Evolutionary conservation across 1,140 invertebrate genomes (phyloP).

Genomic region (Drosophila orosa): DNA sequence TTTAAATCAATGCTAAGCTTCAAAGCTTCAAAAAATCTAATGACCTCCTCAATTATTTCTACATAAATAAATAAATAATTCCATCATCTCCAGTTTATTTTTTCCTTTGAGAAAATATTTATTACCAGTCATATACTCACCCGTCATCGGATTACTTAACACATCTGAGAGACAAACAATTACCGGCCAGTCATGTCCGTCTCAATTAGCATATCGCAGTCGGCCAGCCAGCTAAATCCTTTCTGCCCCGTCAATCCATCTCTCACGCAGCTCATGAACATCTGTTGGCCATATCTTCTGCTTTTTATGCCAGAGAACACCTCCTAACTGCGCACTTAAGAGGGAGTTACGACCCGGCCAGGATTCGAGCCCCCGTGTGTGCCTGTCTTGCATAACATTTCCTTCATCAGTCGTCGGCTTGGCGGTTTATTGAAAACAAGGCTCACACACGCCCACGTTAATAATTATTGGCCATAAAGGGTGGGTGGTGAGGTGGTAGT

Average conservation of each 20-base stretch:
- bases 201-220: slow-evolving; percentile 49
- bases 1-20: background rate
- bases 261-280: slow-evolving; percentile 8
- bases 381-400: slow-evolving; percentile 78
- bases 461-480: slow-evolving; percentile 71
- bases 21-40: background rate
- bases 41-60: background rate
- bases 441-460: slow-evolving; percentile 71
- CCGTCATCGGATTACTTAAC: slow-evolving; percentile 38
- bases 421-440: slow-evolving; percentile 37
- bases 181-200: slow-evolving; percentile 34
- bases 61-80: slow-evolving; percentile 3
- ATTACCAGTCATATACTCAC: slow-evolving; percentile 1
- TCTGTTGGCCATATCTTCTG: slow-evolving; percentile 34
- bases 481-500: background rate
- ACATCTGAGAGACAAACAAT: slow-evolving; percentile 20
- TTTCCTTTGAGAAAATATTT: background rate
- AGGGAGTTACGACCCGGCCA: slow-evolving; percentile 50
- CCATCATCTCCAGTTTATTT: background rate
- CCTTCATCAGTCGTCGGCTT: slow-evolving; percentile 62
- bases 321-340: slow-evolving; percentile 60
- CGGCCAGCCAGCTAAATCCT: slow-evolving; percentile 40
- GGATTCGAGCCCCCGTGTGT: slow-evolving; percentile 31
- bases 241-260: slow-evolving; percentile 38
- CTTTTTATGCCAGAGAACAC: slow-evolving; percentile 52